phyloP scores from a whole-genome alignment of 2,888 invertebrate species.

The Cynaeus angustus region DNA sequence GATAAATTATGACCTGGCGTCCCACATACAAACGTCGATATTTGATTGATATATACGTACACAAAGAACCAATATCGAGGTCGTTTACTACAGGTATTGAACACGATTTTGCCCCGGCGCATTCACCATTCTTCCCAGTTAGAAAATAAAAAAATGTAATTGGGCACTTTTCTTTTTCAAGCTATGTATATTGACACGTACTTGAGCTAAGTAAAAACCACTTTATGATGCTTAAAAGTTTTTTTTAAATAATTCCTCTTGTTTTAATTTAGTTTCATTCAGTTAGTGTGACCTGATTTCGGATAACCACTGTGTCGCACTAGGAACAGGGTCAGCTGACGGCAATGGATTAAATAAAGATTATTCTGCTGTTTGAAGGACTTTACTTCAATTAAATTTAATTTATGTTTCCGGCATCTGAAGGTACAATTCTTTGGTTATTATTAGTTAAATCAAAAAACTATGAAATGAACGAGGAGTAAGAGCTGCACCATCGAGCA shows the following conservation, averaged over 20 bases:
- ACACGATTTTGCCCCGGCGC: conserved; percentile 37
- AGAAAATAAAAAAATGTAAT: too few relatives aligned
- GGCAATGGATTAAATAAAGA: conserved; percentile 36
- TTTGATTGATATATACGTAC: conserved; percentile 49
- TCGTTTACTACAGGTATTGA: conserved; percentile 38
- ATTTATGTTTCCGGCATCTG: conserved; percentile 15
- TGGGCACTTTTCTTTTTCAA: too few relatives aligned
- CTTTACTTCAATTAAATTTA: conserved; percentile 31
- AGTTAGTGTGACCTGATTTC: conserved; percentile 47
- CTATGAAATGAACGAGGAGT: too few relatives aligned
- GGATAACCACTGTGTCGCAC: conserved; percentile 25
- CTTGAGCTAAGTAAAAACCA: too few relatives aligned
- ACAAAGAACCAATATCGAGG: conserved; percentile 40
- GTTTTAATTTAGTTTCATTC: conserved; percentile 42
- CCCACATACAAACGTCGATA: conserved; percentile 49
- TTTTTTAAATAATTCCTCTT: conserved; percentile 43
- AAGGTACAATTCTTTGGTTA: too few relatives aligned
- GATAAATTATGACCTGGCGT: conserved; percentile 46
- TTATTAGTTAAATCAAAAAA: too few relatives aligned
- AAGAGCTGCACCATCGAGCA: not conserved
- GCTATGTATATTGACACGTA: too few relatives aligned
- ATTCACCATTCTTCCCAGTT: conserved; percentile 31
- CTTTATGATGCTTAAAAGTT: not conserved
- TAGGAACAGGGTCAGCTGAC: conserved; percentile 23
- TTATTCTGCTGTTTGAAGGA: conserved; percentile 34